Base-by-base conservation (phyloP, 2,888 invertebrate genomes). In the Eristalinus aeneus region DNA sequence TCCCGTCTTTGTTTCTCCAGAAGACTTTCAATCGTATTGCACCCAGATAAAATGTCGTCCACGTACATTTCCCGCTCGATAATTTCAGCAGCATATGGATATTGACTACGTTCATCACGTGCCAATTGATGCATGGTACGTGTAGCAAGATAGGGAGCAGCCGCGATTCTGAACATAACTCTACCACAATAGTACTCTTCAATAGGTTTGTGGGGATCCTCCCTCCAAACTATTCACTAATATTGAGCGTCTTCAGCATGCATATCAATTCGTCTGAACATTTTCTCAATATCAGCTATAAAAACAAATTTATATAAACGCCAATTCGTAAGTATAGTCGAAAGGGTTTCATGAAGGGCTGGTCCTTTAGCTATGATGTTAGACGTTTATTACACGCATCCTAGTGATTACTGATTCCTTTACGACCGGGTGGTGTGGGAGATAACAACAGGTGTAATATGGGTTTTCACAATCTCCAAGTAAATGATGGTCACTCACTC, bases 351-450 rank as follows among this genome's bases (percentile, higher is more conserved):
- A n/a, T n/a, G n/a, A n/a, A n/a, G n/a, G n/a, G n/a, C n/a, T n/a
- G n/a, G n/a, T n/a, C n/a, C n/a, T n/a, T n/a, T n/a, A n/a, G n/a
- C n/a, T n/a, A n/a, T n/a, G n/a, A 36, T 75, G 63, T 77, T 76
- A 0, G 67, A 63, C 95, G 89, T 81, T 36, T 61, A 87, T 81
- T 2, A 86, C 68, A 1, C 88, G 67, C 4, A 83, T 65, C 64
- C 72, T 87, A 20, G 71, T 76, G 22, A 65, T 80, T 46, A 72
- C 71, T 10, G 84, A 65, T 27, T 73, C 65, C 10, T 78, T 81
- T 5, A 80, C 27, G 20, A 77, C 71, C 11, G 73, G 76, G 22
- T 83, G 80, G 32, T 76, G 83, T 20, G 79, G 80, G 0, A 80
- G 73, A 39, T 87, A 87, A 64, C 87, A 87, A 36, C 68, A 74